Conservation (phyloP, 2,113 vertebrate genomes). For the Nyctibius bracteatus region DNA sequence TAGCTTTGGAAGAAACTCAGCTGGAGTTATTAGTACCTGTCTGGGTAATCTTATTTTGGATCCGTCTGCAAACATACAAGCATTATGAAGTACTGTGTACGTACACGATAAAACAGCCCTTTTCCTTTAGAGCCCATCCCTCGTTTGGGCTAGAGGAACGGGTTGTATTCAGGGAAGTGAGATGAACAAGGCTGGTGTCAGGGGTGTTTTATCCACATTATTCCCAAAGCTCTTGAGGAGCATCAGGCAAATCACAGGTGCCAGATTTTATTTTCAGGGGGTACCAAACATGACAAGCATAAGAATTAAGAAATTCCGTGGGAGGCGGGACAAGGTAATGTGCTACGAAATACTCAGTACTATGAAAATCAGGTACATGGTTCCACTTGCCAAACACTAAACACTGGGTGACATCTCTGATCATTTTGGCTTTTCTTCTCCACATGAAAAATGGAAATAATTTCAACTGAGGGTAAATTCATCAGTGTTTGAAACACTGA, state of each 20-base stretch:
- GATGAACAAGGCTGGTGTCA: background rate
- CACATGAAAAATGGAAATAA: background rate
- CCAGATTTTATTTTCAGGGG: background rate
- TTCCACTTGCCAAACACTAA: background rate
- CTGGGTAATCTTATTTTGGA: background rate
- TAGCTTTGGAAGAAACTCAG: background rate
- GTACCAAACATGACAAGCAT: background rate
- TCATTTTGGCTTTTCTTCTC: background rate
- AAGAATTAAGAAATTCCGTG: background rate
- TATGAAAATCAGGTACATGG: background rate
- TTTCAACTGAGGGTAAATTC: background rate
- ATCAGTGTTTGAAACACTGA: background rate
- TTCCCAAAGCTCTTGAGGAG: background rate
- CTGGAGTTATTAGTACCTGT: background rate
- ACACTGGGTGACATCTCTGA: background rate
- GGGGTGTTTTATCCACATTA: background rate
- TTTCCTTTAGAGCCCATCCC: background rate
- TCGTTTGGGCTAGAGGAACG: background rate
- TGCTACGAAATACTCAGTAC: background rate
- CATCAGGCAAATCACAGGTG: background rate
- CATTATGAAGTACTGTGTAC: background rate
- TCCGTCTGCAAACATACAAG: background rate
- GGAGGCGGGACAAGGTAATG: background rate
- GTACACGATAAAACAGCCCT: background rate
- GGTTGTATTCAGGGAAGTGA: background rate